Conservation (phyloP, 2,888 invertebrate species). For the Napeogenes sylphis region DNA sequence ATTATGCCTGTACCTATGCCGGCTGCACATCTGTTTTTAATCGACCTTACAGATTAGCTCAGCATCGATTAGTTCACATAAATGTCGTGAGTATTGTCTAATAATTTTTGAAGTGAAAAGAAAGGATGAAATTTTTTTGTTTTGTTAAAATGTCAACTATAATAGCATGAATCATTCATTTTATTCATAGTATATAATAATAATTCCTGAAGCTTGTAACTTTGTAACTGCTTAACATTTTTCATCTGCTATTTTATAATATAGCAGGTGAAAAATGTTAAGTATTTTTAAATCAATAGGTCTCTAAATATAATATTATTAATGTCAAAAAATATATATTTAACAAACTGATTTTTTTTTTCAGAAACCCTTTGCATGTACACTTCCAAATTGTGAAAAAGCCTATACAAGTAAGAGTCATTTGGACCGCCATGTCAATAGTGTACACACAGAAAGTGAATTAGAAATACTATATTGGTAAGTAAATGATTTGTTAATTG, state of each 20-base stretch:
- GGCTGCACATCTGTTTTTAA: slow-evolving; percentile 72
- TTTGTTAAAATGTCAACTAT: too few relatives aligned
- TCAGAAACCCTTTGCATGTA: slow-evolving; percentile 79
- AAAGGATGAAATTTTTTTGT: too few relatives aligned
- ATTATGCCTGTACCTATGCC: slow-evolving; percentile 51
- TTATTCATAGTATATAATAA: too few relatives aligned
- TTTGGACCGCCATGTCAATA: slow-evolving; percentile 77
- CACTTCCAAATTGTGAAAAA: slow-evolving; percentile 77
- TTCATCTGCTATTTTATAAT: too few relatives aligned
- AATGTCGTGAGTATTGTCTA: slow-evolving; percentile 69
- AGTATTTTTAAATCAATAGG: too few relatives aligned
- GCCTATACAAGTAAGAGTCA: slow-evolving; percentile 79
- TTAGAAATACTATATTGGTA: slow-evolving; percentile 56
- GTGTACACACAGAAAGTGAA: slow-evolving; percentile 57
- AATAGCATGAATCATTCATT: too few relatives aligned
- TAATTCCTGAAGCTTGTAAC: too few relatives aligned
- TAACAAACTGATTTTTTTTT: slow-evolving; percentile 28
- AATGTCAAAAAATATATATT: too few relatives aligned
- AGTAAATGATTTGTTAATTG: slow-evolving; percentile 11
- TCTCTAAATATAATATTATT: too few relatives aligned
- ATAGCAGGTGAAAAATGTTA: too few relatives aligned
- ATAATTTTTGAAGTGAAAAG: too few relatives aligned
- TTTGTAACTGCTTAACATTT: too few relatives aligned
- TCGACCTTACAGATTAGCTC: slow-evolving; percentile 73
- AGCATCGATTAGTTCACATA: slow-evolving; percentile 75